Conservation (phyloP, 2,888 invertebrate genomes). For the Aspidiotus rigidus region DNA sequence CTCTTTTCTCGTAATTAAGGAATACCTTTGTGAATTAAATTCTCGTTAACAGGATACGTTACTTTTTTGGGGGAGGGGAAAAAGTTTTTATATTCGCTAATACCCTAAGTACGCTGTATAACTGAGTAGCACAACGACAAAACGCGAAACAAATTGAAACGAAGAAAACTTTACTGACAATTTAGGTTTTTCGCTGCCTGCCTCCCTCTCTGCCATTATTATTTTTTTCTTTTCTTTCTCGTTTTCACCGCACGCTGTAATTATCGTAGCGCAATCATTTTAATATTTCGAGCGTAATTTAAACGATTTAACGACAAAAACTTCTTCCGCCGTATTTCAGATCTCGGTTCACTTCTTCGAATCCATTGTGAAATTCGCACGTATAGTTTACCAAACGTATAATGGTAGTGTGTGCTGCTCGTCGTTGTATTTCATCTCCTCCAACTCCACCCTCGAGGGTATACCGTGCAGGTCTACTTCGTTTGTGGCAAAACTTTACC, state of each 20-base stretch:
- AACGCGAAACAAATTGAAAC: not conserved
- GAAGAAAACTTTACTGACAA: constrained; percentile 1
- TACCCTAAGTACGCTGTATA: too few species aligned
- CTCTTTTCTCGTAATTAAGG: constrained; percentile 24
- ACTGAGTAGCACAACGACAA: not conserved
- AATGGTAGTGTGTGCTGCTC: too few species aligned
- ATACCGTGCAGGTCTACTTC: too few species aligned
- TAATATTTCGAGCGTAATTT: not conserved
- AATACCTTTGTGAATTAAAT: constrained; percentile 12
- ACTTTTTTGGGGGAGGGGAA: not conserved
- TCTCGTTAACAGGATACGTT: constrained; percentile 18
- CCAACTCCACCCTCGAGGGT: too few species aligned
- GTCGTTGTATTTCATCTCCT: too few species aligned
- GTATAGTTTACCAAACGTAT: too few species aligned
- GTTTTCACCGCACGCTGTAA: not conserved
- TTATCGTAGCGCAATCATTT: not conserved
- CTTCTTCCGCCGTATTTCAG: not conserved
- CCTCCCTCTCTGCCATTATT: too few species aligned
- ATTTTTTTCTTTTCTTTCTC: too few species aligned
- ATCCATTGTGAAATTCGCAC: too few species aligned
- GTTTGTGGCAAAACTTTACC: too few species aligned
- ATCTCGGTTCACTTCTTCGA: too few species aligned
- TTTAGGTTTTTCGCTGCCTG: not conserved
- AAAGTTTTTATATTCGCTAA: too few species aligned
- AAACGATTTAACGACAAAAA: not conserved